Conservation (phyloP, 35 echinoderm and acorn worm genomes). For the Apostichopus californicus region DNA sequence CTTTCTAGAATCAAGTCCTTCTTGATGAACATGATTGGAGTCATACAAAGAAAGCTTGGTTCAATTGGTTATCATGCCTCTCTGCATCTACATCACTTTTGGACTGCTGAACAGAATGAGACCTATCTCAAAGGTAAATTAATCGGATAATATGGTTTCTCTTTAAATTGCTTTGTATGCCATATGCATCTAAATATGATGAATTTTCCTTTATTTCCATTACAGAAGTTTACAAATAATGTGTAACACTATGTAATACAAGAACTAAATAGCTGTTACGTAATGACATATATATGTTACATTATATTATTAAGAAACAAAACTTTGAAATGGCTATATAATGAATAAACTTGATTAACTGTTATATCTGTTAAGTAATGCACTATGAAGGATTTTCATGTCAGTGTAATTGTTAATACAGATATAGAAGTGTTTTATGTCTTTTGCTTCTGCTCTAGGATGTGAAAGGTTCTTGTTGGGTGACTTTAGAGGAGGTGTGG, state of each 20-base stretch:
- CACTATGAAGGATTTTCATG: no score
- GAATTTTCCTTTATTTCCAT: no score
- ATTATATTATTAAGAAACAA: slow-evolving; percentile 5
- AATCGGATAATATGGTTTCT: no score
- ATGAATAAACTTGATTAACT: no score
- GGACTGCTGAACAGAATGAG: slow-evolving; percentile 20
- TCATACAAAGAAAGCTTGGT: slow-evolving; percentile 27
- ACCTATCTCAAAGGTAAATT: slow-evolving; percentile 31
- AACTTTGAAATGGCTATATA: background rate
- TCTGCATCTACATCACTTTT: slow-evolving; percentile 39
- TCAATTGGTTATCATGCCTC: slow-evolving; percentile 15
- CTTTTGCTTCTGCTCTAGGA: slow-evolving; percentile 21
- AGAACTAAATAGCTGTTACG: no score
- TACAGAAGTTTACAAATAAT: no score
- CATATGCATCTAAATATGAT: no score
- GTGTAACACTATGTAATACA: no score
- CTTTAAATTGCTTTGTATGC: no score
- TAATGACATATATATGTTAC: background rate
- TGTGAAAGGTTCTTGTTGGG: slow-evolving; percentile 72
- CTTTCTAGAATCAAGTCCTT: background rate
- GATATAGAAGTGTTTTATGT: background rate
- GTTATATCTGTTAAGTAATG: background rate
- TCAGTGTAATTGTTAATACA: no score
- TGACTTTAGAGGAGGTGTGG: slow-evolving; percentile 32
- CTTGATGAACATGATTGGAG: slow-evolving; percentile 31